Evolutionary conservation across 2,797 vertebrate species (phyloP).

Genomic region (Lepus townsendii): DNA sequence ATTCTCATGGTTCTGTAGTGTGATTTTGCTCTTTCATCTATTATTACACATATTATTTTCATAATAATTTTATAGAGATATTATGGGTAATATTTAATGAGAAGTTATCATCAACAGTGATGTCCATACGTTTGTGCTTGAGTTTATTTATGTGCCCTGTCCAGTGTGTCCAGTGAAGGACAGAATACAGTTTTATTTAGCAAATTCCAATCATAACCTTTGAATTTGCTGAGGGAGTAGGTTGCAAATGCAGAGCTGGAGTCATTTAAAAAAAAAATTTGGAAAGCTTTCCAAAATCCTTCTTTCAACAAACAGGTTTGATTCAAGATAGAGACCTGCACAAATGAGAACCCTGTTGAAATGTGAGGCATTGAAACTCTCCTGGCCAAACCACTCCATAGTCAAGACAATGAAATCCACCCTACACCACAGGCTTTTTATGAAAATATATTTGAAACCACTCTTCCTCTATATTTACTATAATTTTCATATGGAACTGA

Average conservation of each 20-base stretch:
- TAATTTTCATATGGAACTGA: constrained; percentile 66
- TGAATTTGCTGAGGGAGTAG: constrained; percentile 70
- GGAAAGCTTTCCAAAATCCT: constrained; percentile 68
- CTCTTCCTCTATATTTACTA: constrained; percentile 70
- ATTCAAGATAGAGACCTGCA: constrained; percentile 63
- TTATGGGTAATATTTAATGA: neutral
- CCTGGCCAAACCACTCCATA: constrained; percentile 51
- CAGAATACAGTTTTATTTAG: constrained; percentile 59
- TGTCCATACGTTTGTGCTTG: neutral
- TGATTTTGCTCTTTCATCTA: neutral
- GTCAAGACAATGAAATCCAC: constrained; percentile 68
- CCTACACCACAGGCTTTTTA: neutral
- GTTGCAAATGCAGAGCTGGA: constrained; percentile 61
- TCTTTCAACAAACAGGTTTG: constrained; percentile 66
- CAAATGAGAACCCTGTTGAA: constrained; percentile 73
- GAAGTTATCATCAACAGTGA: neutral
- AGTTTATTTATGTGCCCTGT: neutral
- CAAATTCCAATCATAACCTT: constrained; percentile 58
- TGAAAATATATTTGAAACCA: constrained; percentile 35
- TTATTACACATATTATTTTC: neutral
- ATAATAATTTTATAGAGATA: neutral
- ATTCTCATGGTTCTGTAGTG: neutral
- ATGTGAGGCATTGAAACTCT: constrained; percentile 72
- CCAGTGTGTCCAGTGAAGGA: neutral
- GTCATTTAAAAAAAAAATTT: constrained; percentile 42